Conservation (phyloP, 2,797 vertebrate genomes). For the Morus bassanus region DNA sequence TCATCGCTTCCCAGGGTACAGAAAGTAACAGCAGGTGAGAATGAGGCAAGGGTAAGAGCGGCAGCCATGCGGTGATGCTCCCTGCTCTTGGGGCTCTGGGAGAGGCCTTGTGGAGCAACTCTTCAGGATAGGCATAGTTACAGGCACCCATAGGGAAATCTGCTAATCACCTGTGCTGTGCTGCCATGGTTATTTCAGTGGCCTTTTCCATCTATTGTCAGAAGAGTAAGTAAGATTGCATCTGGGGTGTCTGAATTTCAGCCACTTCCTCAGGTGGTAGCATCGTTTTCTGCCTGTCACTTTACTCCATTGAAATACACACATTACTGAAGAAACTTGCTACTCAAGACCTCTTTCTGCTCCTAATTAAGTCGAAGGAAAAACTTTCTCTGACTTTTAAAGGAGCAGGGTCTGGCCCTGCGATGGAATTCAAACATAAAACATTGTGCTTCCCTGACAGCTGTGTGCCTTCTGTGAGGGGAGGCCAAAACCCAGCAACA, state of each 20-base stretch:
- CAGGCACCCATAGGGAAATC: neutral
- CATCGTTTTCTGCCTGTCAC: neutral
- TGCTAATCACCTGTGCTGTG: neutral
- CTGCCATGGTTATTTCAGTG: neutral
- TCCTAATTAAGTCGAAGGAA: constrained; percentile 51
- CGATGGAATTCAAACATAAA: constrained; percentile 23
- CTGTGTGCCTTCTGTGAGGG: constrained; percentile 55
- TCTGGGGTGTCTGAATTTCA: neutral
- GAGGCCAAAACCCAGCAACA: constrained; percentile 8
- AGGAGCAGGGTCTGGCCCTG: constrained; percentile 4
- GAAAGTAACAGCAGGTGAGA: neutral
- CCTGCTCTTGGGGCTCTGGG: neutral
- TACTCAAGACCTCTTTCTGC: constrained; percentile 16
- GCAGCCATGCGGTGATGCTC: neutral
- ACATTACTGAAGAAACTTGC: neutral
- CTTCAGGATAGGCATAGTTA: neutral
- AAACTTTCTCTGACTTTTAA: constrained; percentile 42
- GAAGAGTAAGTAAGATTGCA: neutral
- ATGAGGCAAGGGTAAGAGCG: neutral
- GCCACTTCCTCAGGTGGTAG: neutral
- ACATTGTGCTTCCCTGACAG: neutral
- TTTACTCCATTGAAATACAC: neutral
- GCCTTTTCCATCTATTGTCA: neutral
- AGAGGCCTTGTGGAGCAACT: neutral
- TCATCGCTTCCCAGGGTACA: neutral